Conservation (phyloP, 1,140 invertebrate species). For the Sipha flava region DNA sequence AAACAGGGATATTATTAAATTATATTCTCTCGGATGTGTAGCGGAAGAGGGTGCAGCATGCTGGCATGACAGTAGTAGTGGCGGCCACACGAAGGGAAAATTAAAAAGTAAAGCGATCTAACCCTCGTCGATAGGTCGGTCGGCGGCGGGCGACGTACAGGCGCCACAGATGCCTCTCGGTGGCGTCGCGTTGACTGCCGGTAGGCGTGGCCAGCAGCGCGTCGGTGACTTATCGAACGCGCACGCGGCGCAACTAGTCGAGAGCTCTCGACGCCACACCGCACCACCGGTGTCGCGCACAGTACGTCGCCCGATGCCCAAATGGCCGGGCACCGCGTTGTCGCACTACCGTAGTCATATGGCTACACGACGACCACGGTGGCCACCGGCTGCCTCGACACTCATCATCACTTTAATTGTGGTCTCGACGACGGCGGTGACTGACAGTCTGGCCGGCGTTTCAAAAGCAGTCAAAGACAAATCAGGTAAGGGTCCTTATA, state of each 20-base stretch:
- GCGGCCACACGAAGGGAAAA: neutral
- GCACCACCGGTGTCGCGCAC: neutral
- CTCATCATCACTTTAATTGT: neutral
- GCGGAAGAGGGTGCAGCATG: neutral
- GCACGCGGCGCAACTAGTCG: conserved; percentile 31
- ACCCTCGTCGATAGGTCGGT: neutral
- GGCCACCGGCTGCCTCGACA: conserved; percentile 15
- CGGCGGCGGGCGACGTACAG: neutral
- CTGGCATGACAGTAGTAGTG: neutral
- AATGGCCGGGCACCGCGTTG: conserved; percentile 1
- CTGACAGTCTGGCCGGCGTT: neutral
- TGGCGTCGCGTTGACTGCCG: conserved; percentile 20
- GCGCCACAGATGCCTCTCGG: neutral
- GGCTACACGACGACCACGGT: conserved; percentile 17
- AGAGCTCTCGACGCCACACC: neutral
- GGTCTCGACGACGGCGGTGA: neutral
- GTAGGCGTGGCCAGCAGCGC: conserved; percentile 10
- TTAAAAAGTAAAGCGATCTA: neutral
- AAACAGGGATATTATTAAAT: neutral
- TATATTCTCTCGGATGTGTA: neutral
- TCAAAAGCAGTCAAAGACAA: conserved; percentile 9
- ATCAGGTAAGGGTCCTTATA: conserved; percentile 1
- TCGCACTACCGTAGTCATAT: conserved; percentile 9
- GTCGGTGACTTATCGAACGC: conserved; percentile 21
- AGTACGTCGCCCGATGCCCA: neutral